A percentile compares a stretch with the other conserved stretches of the same genome.
These are phyloP conservation scores for Bungarus multicinctus DNA, from an alignment of 2,113 vertebrate species.

Conservation along the genomic window DNA sequence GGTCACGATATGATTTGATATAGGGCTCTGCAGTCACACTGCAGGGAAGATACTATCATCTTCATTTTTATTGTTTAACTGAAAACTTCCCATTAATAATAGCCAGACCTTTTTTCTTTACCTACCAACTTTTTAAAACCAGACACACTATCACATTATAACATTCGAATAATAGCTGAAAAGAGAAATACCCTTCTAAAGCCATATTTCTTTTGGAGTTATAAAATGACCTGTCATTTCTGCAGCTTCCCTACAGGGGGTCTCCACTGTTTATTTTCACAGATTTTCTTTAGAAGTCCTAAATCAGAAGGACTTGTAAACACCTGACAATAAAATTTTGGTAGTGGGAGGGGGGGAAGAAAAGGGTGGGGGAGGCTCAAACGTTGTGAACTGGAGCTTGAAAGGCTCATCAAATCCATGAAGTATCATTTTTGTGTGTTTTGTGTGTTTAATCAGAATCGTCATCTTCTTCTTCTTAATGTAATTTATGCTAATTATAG, in stretches of 20 bases:
- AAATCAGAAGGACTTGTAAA: not conserved
- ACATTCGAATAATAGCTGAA: not conserved
- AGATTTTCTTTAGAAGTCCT: not conserved
- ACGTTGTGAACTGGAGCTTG: not conserved
- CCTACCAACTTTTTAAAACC: not conserved
- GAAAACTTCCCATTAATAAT: not conserved
- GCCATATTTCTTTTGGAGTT: not conserved
- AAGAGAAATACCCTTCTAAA: too few species aligned
- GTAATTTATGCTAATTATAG: slow-evolving; percentile 22
- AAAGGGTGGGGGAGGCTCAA: not conserved
- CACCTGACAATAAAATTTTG: not conserved
- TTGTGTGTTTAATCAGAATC: not conserved
- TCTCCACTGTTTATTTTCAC: not conserved
- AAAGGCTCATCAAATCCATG: not conserved
- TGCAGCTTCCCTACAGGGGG: not conserved
- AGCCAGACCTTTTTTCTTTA: not conserved
- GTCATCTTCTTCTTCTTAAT: not conserved
- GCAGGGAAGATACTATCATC: not conserved
- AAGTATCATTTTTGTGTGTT: too few species aligned
- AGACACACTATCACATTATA: not conserved
- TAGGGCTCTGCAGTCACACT: not conserved
- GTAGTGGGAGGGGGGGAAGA: not conserved
- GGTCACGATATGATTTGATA: not conserved
- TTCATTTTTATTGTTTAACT: not conserved
- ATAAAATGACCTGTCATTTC: not conserved